Conservation (phyloP, 2,113 vertebrate genomes). For the Peromyscus leucopus region DNA sequence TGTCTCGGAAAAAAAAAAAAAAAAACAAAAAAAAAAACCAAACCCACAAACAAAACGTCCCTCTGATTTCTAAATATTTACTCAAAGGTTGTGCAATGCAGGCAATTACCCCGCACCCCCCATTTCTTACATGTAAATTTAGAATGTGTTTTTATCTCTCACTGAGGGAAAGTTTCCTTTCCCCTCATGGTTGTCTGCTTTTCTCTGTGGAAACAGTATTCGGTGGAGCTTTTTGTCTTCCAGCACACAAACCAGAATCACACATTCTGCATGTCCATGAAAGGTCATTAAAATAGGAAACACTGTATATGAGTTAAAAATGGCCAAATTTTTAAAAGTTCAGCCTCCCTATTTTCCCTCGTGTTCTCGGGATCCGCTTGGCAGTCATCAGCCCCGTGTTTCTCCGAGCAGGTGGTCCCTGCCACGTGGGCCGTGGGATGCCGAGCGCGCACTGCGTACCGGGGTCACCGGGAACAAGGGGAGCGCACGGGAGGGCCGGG, state of each 20-base stretch:
- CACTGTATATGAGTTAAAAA: neutral
- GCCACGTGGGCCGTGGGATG: no score
- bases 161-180: neutral
- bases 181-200: neutral
- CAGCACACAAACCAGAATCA: neutral
- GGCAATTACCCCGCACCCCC: neutral
- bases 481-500: no score
- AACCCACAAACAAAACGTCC: no score
- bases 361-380: neutral
- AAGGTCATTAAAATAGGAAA: neutral
- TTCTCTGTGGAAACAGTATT: neutral
- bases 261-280: neutral
- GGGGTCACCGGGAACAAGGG: no score
- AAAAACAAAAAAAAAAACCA: no score
- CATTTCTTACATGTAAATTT: neutral
- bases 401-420: neutral
- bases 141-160: neutral
- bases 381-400: neutral
- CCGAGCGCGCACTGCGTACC: no score
- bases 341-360: neutral
- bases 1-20: no score
- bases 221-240: neutral
- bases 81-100: neutral
- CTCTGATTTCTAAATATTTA: neutral
- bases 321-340: neutral